Conservation (phyloP, 2,797 vertebrate species). For the Enteromius argenteus region DNA sequence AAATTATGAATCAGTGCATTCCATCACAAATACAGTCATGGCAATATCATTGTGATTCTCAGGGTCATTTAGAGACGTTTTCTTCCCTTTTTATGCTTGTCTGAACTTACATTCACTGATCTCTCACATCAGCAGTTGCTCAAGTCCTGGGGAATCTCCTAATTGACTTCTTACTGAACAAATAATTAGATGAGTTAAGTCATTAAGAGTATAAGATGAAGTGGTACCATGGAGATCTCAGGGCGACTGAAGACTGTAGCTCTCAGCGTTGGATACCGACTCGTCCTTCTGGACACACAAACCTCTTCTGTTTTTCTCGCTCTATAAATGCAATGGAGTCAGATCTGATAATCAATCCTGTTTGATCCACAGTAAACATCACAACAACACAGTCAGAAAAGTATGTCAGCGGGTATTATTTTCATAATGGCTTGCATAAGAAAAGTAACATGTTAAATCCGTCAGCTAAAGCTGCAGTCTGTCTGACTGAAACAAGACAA, state of each 20-base stretch:
- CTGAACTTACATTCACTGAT: slow-evolving; percentile 40
- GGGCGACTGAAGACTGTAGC: slow-evolving; percentile 45
- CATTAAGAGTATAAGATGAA: slow-evolving; percentile 63
- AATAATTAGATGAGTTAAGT: slow-evolving; percentile 73
- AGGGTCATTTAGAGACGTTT: slow-evolving; percentile 50
- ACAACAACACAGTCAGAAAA: slow-evolving; percentile 17
- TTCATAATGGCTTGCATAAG: slow-evolving; percentile 24
- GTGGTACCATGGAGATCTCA: slow-evolving; percentile 51
- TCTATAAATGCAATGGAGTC: slow-evolving; percentile 18
- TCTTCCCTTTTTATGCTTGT: slow-evolving; percentile 29
- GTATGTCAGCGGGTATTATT: slow-evolving; percentile 17
- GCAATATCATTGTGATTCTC: slow-evolving; percentile 38
- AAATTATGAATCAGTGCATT: slow-evolving; percentile 35
- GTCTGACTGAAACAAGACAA: slow-evolving; percentile 18
- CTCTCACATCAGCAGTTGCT: slow-evolving; percentile 40
- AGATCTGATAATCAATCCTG: slow-evolving; percentile 27
- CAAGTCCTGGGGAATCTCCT: slow-evolving; percentile 67
- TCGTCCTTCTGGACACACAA: not conserved
- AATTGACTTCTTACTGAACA: slow-evolving; percentile 73
- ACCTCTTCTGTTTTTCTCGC: not conserved
- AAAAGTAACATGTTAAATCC: slow-evolving; percentile 38
- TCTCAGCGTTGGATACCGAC: slow-evolving; percentile 13
- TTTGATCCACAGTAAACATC: slow-evolving; percentile 20
- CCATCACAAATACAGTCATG: slow-evolving; percentile 7
- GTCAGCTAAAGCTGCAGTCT: not conserved